Evolutionary conservation across 2,888 invertebrate genomes (phyloP).

Genomic region (Bugulina stolonifera): DNA sequence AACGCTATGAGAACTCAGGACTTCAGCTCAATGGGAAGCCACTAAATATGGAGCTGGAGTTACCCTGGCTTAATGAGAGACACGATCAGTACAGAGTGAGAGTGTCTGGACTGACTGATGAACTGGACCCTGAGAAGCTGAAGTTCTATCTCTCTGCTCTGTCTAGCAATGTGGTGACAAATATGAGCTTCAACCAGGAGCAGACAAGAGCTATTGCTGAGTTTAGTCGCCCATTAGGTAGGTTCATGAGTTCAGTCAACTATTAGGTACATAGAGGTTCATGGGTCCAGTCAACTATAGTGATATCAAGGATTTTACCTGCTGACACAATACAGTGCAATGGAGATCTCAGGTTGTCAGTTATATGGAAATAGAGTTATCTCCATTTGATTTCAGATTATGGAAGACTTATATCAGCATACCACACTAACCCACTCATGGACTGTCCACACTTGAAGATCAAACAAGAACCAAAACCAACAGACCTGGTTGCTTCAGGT

Average conservation of each 20-base stretch:
- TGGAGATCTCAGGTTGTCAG: too few relatives aligned
- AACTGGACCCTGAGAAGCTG: constrained; percentile 18
- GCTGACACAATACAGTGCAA: too few relatives aligned
- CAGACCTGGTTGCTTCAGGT: not conserved
- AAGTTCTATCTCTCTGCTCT: constrained; percentile 19
- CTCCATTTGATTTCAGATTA: too few relatives aligned
- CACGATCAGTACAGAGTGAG: constrained; percentile 13
- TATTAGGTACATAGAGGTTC: too few relatives aligned
- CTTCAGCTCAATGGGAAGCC: not conserved
- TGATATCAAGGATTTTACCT: too few relatives aligned
- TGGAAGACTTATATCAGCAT: too few relatives aligned
- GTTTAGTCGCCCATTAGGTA: not conserved
- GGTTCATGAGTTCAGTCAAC: too few relatives aligned
- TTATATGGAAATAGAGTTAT: too few relatives aligned
- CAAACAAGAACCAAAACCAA: not conserved
- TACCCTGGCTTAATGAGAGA: not conserved
- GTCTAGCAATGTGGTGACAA: not conserved
- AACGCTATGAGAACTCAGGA: not conserved
- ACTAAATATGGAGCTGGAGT: not conserved
- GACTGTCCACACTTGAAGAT: not conserved
- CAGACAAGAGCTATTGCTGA: not conserved
- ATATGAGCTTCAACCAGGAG: not conserved
- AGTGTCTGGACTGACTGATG: not conserved
- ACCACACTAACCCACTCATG: not conserved
- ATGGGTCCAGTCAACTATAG: too few relatives aligned